Evolutionary conservation across 1,140 invertebrate genomes (phyloP).

Genomic region (Chionoecetes opilio): DNA sequence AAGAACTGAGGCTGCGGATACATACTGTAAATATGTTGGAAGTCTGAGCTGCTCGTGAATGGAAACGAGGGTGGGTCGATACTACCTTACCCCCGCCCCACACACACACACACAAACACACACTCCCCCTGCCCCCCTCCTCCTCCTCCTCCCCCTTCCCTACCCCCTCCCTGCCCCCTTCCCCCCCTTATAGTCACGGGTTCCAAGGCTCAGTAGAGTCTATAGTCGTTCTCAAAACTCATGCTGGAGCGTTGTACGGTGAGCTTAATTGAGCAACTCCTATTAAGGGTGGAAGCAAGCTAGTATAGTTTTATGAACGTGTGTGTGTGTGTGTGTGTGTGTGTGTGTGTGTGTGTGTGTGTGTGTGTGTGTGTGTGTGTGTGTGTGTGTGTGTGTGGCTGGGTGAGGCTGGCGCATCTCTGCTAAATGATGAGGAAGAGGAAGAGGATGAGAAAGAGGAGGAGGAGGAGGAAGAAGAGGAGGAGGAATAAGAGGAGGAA

Average conservation of each 20-base stretch:
- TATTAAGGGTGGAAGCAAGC: not conserved
- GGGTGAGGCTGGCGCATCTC: not conserved
- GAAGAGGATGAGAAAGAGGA: not conserved
- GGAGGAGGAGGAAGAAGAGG: not conserved
- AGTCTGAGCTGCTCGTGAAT: not conserved
- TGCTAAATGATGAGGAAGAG: not conserved
- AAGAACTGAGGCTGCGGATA: not conserved
- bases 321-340: constrained; percentile 50
- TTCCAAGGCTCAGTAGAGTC: not conserved
- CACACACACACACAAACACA: too few relatives aligned
- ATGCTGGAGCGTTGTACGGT: not conserved
- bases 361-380: constrained; percentile 58
- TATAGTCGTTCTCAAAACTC: not conserved
- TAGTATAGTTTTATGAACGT: not conserved
- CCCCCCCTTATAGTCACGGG: not conserved
- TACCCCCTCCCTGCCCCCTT: not conserved
- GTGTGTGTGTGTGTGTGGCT: constrained; percentile 33
- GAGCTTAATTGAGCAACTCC: not conserved
- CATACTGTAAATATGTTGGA: not conserved
- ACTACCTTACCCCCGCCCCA: not conserved
- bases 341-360: constrained; percentile 54
- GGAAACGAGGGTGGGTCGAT: not conserved
- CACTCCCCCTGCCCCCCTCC: not conserved
- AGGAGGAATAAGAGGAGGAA: not conserved
- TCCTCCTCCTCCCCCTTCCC: not conserved